Base-by-base conservation (phyloP, 1,140 invertebrate species). In the Drosophila malerkotliana region DNA sequence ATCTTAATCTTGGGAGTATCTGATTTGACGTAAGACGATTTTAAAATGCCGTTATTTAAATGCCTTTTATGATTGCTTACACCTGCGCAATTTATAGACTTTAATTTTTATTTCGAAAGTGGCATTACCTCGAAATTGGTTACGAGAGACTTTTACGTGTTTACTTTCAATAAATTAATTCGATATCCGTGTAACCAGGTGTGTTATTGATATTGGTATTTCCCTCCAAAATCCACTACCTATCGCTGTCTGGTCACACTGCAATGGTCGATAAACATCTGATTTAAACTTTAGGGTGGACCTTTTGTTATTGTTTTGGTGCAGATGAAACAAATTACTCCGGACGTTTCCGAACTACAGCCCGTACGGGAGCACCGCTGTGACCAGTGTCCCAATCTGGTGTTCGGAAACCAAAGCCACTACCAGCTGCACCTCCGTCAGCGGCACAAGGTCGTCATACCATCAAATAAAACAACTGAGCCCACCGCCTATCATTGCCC, bases 401-500 rank as follows among this genome's bases (percentile, higher is more conserved):
- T 87, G 1, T 87, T 88, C 10, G 45, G 68, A 12, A 87, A 87
- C 53, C 59, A 76, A n/a, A 79, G 83, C 41, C 83, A 87, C 54
- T 87, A 72, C 8, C 66, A 79, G 12, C 15, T 87, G 3, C 83
- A 87, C 24, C 28, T 83, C 15, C 75, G 83, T 3, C 55, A 69
- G 18, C 49, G 79, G 0, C 83, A 87, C 45, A 82, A 79, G n/a
- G 48, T 41, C 18, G 4, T 47, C 44, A 47, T 18, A 39, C 4
- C n/a, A 0, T 32, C 45, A 21, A 52, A 47, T 8, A 32, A 51
- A 5, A 7, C 21, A 2, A n/a, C 41, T 7, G 41, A 15, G 1
- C 6, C 18, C 4, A 56, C 41, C 3, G 58, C 45, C 0, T 87
- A 76, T 15, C 67, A 87, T 30, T 87, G 83, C 45, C 83, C 83